phyloP scores from a whole-genome alignment of 2,797 vertebrate genomes.

The Melanitta fusca region DNA sequence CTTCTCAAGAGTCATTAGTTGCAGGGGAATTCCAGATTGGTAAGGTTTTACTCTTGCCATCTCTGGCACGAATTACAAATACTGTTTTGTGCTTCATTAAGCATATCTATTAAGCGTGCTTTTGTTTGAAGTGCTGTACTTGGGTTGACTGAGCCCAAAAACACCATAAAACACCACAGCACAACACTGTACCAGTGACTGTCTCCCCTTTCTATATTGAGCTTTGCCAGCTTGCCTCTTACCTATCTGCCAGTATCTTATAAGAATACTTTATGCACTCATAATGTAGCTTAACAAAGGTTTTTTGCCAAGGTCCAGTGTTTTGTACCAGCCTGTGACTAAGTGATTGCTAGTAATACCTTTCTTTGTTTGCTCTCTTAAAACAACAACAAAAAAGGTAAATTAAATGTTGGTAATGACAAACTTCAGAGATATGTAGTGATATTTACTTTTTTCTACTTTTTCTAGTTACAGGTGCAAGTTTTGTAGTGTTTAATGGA shows the following conservation, averaged over 20 bases:
- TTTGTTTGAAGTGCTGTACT: neutral
- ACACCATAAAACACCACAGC: neutral
- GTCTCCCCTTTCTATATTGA: rapidly evolving
- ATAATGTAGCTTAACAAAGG: neutral
- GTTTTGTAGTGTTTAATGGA: constrained; percentile 96
- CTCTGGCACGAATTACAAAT: neutral
- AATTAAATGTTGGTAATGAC: neutral
- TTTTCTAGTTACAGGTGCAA: constrained; percentile 91
- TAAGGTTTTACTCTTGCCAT: neutral
- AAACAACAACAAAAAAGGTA: neutral
- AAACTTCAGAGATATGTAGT: rapidly evolving
- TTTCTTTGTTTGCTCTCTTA: neutral
- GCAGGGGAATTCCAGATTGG: neutral
- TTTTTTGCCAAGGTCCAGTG: neutral
- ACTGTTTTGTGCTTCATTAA: neutral
- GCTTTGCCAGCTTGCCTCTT: neutral
- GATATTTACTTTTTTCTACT: neutral
- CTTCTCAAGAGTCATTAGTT: neutral
- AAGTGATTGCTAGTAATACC: neutral
- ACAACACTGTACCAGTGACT: neutral
- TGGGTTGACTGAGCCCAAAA: neutral
- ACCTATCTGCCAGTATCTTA: neutral
- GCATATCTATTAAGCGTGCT: neutral
- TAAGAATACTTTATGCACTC: neutral
- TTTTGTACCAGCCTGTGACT: neutral